phyloP scores from a whole-genome alignment of 2,797 vertebrate species.

The Gephyroberyx darwinii region DNA sequence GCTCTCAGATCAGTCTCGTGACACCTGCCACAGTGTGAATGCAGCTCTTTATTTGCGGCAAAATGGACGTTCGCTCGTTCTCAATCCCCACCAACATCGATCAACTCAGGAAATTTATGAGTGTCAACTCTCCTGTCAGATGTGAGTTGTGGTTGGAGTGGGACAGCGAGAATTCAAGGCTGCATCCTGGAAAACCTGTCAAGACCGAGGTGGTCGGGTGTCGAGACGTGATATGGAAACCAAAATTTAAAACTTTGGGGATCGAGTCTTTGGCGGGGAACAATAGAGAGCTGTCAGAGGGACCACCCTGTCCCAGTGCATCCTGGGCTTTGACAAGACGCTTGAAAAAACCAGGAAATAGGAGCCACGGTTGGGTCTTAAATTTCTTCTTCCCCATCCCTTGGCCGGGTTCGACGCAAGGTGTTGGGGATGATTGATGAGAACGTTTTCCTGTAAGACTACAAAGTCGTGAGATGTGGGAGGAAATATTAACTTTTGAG shows the following conservation, averaged over 20 bases:
- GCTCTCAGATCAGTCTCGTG: too few species aligned
- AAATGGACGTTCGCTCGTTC: too few species aligned
- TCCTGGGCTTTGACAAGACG: slow-evolving; percentile 55
- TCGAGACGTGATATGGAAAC: slow-evolving; percentile 54
- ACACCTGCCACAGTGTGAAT: not conserved
- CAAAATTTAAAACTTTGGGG: slow-evolving; percentile 41
- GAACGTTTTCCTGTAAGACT: slow-evolving; percentile 54
- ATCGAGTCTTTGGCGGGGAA: slow-evolving; percentile 52
- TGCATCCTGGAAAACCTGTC: slow-evolving; percentile 20
- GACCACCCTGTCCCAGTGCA: slow-evolving; percentile 65
- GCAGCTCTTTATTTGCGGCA: slow-evolving; percentile 32
- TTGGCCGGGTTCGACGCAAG: slow-evolving; percentile 38
- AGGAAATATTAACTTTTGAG: slow-evolving; percentile 58
- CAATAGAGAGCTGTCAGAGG: slow-evolving; percentile 54
- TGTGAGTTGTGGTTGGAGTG: slow-evolving; percentile 20
- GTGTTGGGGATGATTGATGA: slow-evolving; percentile 75
- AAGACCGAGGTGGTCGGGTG: slow-evolving; percentile 31
- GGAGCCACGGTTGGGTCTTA: slow-evolving; percentile 62
- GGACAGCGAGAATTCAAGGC: slow-evolving; percentile 28
- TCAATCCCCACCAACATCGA: slow-evolving; percentile 24
- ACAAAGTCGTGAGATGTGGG: slow-evolving; percentile 37
- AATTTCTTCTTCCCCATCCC: slow-evolving; percentile 51
- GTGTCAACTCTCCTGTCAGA: slow-evolving; percentile 20
- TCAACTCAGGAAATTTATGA: slow-evolving; percentile 30
- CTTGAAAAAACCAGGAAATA: slow-evolving; percentile 60